Evolutionary conservation across 2,888 invertebrate genomes (phyloP), one percentile per base, ranked within the genome.

Genomic region (Leptinotarsa tumamoca): DNA sequence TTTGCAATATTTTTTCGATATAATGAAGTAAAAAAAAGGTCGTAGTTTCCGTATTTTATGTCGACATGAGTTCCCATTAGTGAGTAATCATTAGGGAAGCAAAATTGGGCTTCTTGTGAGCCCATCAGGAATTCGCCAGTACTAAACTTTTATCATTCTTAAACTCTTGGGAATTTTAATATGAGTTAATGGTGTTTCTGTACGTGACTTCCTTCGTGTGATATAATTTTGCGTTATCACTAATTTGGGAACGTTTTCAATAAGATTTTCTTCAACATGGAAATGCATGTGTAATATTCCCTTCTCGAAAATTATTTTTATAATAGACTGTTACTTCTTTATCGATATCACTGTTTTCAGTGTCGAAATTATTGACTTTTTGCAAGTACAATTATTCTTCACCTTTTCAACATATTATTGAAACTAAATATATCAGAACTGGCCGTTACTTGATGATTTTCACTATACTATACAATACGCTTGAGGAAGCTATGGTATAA

Each of bases 61-160:
- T 58, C 23, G 23, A 58, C 58, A 58, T 58, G 58, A 58, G 23
- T 23, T 58, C 21, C 58, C 58, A 23, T 58, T 7, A 58, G 58
- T 15, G 4, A 27, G 23, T 58, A 58, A 58, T 23, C 58, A 58
- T 58, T 58, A 23, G 58, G 58, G 58, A 58, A 14, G 23, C 14
- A 58, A 23, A 58, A 58, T 58, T 58, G 21, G 58, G 4, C 14
- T 4, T 58, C 58, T 58, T 21, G 14, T 18, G 4, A 58, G 58
- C 58, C 58, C 58, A 58, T 58, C 21, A 58, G 58, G 23, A 23
- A 58, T 58, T 58, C 23, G 21, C 21, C 14, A 15, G 56, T 18
- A 58, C 56, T 14, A 18, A 58, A 58, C 58, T 58, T 58, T 58
- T 23, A 58, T 58, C 14, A 23, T 58, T 27, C 15, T 15, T 58